A percentile compares a stretch with the other conserved stretches of the same genome.
Conservation (phyloP, 2,888 invertebrate species). For the Leptarthrus brevirostris region DNA sequence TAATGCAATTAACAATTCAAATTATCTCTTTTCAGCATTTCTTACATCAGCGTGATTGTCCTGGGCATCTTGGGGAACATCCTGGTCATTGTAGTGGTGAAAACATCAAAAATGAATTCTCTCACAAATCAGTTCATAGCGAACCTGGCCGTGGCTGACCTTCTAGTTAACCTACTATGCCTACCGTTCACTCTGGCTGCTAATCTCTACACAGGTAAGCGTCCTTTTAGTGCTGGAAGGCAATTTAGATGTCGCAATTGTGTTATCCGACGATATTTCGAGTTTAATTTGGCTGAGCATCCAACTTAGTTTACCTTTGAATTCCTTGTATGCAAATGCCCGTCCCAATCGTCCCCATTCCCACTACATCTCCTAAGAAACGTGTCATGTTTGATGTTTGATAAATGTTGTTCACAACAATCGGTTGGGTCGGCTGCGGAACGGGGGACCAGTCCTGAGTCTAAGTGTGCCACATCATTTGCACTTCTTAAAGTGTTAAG, state of each 20-base stretch:
- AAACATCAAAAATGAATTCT: conserved; percentile 66
- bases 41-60: conserved; percentile 65
- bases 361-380: background rate
- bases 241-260: conserved; percentile 16
- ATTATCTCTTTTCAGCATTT: conserved; percentile 61
- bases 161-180: conserved; percentile 70
- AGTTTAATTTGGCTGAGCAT: conserved; percentile 25
- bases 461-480: too few relatives aligned
- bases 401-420: conserved; percentile 14
- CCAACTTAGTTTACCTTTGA: conserved; percentile 20
- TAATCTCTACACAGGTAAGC: conserved; percentile 70
- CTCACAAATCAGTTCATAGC: conserved; percentile 71
- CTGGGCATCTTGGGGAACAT: conserved; percentile 67
- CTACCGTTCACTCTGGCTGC: conserved; percentile 71
- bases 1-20: conserved; percentile 26
- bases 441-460: too few relatives aligned
- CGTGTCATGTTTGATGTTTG: conserved; percentile 19
- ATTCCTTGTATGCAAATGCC: conserved; percentile 31
- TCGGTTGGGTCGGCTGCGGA: conserved; percentile 5
- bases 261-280: conserved; percentile 14
- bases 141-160: conserved; percentile 71
- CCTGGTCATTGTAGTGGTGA: conserved; percentile 64
- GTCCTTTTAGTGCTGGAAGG: background rate
- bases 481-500: too few relatives aligned
- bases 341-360: background rate